Base-by-base conservation (phyloP, 2,888 invertebrate genomes). In the Cecidostiba fungosa region DNA sequence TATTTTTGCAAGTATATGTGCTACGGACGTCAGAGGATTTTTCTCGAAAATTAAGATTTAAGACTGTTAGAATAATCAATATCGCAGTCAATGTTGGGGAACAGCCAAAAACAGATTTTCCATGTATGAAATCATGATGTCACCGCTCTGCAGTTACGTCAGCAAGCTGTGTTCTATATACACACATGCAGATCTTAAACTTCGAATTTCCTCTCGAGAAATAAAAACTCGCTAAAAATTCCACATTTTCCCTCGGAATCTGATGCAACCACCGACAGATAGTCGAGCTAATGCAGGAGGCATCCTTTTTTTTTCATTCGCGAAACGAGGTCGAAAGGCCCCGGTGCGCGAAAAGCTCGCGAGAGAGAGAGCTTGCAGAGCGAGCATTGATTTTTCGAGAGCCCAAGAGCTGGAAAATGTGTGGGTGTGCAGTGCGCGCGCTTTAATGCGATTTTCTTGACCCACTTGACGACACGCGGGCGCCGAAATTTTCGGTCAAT, bases 401-500 rank as follows among this genome's bases (percentile, higher is more conserved):
- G 69, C 12, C 54, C 54, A 23, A n/a, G 66, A 23, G 6, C 79
- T 26, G 69, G 50, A 80, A 80, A 85, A 76, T 78, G 59, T 66
- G 84, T 62, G 10, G 26, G 84, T 29, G 72, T 39, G 43, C 23
- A 23, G 39, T 59, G 54, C n/a, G 77, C 36, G 59, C 59, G 23
- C 66, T 76, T 85, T 81, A 85, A 77, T 77, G 81, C 70, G 72
- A 80, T 85, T 85, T 85, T 85, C 81, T 70, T 77, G 81, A 82
- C 81, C 81, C 74, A 82, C 73, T 85, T 82, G 39, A 72, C n/a
- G 70, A 19, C 66, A 29, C 70, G 70, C 6, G 32, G 59, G 47
- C 54, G 26, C 66, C 19, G 76, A 80, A 80, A 78, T 85, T 85
- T 79, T 80, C 77, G 69, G 50, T 80, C 70, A 39, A 70, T 85